phyloP scores from a whole-genome alignment of 2,113 vertebrate species.

The Sialia sialis region DNA sequence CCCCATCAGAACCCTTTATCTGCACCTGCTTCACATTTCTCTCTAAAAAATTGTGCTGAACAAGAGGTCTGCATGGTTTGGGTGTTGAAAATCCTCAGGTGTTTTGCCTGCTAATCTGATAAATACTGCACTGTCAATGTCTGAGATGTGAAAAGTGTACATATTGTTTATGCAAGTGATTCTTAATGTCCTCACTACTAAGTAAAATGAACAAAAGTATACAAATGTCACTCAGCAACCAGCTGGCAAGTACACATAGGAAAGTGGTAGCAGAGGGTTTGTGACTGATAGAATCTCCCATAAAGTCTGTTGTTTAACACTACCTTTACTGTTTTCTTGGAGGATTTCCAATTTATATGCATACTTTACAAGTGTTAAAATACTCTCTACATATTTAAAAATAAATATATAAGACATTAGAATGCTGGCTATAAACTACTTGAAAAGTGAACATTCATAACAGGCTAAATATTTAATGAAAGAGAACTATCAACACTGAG shows the following conservation, averaged over 20 bases:
- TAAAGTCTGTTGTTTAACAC: background rate
- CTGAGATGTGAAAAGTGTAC: background rate
- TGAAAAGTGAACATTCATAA: background rate
- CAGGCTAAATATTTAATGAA: background rate
- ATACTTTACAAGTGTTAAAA: background rate
- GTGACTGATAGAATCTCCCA: background rate
- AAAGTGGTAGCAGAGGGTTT: background rate
- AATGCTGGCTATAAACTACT: background rate
- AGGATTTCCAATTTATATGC: background rate
- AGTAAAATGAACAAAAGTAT: background rate
- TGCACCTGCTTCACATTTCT: conserved; percentile 12
- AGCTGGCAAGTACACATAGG: background rate
- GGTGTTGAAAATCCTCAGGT: background rate
- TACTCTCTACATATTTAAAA: background rate
- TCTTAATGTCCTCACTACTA: background rate
- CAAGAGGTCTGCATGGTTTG: background rate
- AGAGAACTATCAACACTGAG: background rate
- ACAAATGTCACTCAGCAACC: background rate
- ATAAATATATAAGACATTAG: background rate
- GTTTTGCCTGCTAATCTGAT: background rate
- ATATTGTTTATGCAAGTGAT: conserved; percentile 1
- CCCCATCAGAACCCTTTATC: background rate
- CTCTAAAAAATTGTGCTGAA: background rate
- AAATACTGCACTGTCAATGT: background rate
- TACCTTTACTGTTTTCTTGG: background rate